Percentiles rank a stretch among this genome's conserved stretches.
These are phyloP conservation scores for Scyliorhinus canicula DNA, from an alignment of 2,797 vertebrate genomes.

Conservation along the genomic window DNA sequence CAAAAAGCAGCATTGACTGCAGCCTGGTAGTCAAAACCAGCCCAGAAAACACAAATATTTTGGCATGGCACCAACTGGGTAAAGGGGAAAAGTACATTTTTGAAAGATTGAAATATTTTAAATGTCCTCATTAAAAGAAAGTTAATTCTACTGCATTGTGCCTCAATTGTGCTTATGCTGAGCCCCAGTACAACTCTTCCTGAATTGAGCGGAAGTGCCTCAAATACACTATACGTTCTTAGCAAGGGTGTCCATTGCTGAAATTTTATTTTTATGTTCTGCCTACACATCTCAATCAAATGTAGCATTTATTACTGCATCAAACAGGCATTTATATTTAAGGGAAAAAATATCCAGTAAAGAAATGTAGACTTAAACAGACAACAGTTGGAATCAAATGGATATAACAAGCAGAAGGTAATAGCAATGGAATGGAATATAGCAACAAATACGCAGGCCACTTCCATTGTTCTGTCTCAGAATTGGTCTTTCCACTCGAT, in stretches of 20 bases:
- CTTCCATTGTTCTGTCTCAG: background rate
- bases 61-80: background rate
- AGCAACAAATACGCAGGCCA: background rate
- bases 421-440: background rate
- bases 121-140: background rate
- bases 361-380: background rate
- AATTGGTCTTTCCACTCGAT: background rate
- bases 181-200: background rate
- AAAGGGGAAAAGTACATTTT: background rate
- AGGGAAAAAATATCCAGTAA: background rate
- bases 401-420: background rate
- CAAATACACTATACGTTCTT: background rate
- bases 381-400: background rate
- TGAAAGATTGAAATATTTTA: too few relatives aligned
- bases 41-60: background rate
- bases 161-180: background rate
- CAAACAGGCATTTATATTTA: background rate
- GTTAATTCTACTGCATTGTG: background rate
- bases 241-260: background rate
- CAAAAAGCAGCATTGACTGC: background rate
- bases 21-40: background rate
- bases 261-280: background rate
- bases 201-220: background rate
- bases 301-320: background rate
- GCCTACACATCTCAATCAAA: background rate